A percentile compares a stretch with the other conserved stretches of the same genome.
phyloP scores from a whole-genome alignment of 2,888 invertebrate genomes.

The Drosophila maculinotata region DNA sequence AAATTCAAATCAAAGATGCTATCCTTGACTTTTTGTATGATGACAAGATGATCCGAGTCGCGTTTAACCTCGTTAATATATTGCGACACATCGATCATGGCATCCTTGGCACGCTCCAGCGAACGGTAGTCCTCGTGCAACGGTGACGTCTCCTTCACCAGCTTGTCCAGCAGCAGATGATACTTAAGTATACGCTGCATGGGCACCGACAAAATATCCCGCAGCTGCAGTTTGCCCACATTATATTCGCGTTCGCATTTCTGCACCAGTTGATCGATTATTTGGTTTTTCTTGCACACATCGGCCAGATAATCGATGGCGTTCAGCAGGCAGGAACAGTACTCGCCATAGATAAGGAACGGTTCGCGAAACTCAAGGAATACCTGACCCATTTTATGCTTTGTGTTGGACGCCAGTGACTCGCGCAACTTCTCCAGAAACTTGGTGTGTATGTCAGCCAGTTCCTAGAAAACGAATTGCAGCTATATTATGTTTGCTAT shows the following conservation, averaged over 20 bases:
- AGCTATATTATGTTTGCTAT: too few species aligned
- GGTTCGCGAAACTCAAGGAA: conserved; percentile 96
- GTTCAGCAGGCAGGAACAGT: conserved; percentile 96
- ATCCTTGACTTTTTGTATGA: conserved; percentile 96
- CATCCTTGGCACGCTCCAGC: conserved; percentile 94
- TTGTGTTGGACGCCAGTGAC: conserved; percentile 88
- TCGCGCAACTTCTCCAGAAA: conserved; percentile 92
- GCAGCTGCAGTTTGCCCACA: conserved; percentile 96
- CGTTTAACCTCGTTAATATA: conserved; percentile 99
- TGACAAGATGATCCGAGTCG: conserved; percentile 96
- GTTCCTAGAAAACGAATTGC: conserved; percentile 87
- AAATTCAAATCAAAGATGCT: conserved; percentile 92
- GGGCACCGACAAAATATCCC: conserved; percentile 98
- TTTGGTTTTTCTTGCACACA: conserved; percentile 84
- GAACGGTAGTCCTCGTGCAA: conserved; percentile 94
- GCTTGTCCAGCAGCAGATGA: conserved; percentile 95
- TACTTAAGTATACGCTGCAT: conserved; percentile 99
- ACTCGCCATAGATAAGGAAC: conserved; percentile 97
- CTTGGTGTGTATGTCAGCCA: conserved; percentile 93
- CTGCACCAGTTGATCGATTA: conserved; percentile 86
- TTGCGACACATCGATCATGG: conserved; percentile 98
- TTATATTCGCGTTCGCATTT: conserved; percentile 97
- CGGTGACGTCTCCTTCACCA: conserved; percentile 93
- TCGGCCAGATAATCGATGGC: conserved; percentile 93
- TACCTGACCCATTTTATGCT: conserved; percentile 89